These are phyloP conservation scores for Lepidochitona cinerea DNA, from an alignment of 2,888 invertebrate genomes.

Conservation along the genomic window DNA sequence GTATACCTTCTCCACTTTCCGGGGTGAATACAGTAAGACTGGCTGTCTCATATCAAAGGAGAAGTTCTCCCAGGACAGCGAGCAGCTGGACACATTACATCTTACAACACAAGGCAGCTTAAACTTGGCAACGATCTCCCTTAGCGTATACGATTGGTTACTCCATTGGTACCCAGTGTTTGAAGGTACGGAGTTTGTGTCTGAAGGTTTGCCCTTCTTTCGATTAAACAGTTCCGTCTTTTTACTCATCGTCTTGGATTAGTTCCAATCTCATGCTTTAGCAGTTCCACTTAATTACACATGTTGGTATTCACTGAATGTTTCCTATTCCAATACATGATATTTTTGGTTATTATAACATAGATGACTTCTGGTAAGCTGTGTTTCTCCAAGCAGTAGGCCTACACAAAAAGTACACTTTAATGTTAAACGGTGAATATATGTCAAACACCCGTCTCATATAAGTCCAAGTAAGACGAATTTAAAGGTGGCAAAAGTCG, in stretches of 20 bases:
- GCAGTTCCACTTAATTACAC: no score
- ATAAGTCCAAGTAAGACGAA: no score
- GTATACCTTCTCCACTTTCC: conserved; percentile 35
- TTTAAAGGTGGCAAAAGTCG: no score
- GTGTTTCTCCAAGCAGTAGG: no score
- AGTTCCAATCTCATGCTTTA: no score
- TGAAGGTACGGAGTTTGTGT: neutral
- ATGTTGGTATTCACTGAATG: no score
- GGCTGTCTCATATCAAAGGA: conserved; percentile 46
- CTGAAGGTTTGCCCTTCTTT: neutral
- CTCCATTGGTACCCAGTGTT: conserved; percentile 43
- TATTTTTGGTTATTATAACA: no score
- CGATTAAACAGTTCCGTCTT: neutral
- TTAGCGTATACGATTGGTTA: conserved; percentile 44
- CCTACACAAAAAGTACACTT: no score
- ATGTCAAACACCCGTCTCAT: no score
- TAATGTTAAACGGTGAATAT: no score
- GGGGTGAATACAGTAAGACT: conserved; percentile 35
- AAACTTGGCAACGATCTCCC: conserved; percentile 36
- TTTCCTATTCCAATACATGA: no score
- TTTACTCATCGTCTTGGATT: neutral
- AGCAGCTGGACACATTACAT: conserved; percentile 37
- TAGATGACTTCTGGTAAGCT: no score
- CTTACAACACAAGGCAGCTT: conserved; percentile 46
- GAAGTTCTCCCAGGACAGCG: conserved; percentile 40